These are phyloP conservation scores for Ctenomys sociabilis DNA, from an alignment of 2,113 vertebrate species.

Conservation along the genomic window DNA sequence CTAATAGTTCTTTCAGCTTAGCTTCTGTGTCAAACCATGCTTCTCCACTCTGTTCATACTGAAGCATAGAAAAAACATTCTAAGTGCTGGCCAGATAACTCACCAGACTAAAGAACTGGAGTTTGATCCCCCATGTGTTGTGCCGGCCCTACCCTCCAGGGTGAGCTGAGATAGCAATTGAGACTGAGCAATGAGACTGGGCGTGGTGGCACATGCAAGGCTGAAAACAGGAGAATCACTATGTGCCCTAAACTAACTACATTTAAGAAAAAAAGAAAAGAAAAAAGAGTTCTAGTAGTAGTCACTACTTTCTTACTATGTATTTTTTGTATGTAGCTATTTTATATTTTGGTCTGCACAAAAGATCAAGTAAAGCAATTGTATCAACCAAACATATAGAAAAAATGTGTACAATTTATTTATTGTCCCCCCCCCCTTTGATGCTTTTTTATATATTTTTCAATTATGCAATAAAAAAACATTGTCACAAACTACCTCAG, in stretches of 20 bases:
- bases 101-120: too few species aligned
- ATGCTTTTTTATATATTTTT: conserved; percentile 32
- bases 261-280: too few species aligned
- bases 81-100: background rate
- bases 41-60: background rate
- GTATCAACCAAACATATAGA: conserved; percentile 9
- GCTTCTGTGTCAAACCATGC: background rate
- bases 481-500: conserved; percentile 45
- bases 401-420: background rate
- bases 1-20: background rate
- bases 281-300: background rate
- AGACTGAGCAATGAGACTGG: too few species aligned
- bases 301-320: background rate
- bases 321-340: conserved; percentile 14
- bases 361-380: conserved; percentile 27
- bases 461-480: conserved; percentile 2
- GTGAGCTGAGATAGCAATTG: too few species aligned
- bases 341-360: conserved; percentile 27
- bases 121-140: too few species aligned
- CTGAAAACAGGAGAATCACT: too few species aligned
- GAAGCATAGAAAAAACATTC: background rate
- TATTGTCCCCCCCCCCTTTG: background rate
- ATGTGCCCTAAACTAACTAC: too few species aligned
- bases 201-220: too few species aligned
- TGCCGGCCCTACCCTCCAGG: too few species aligned